Base-by-base conservation (phyloP, 2,113 vertebrate genomes). In the Zingel zingel region DNA sequence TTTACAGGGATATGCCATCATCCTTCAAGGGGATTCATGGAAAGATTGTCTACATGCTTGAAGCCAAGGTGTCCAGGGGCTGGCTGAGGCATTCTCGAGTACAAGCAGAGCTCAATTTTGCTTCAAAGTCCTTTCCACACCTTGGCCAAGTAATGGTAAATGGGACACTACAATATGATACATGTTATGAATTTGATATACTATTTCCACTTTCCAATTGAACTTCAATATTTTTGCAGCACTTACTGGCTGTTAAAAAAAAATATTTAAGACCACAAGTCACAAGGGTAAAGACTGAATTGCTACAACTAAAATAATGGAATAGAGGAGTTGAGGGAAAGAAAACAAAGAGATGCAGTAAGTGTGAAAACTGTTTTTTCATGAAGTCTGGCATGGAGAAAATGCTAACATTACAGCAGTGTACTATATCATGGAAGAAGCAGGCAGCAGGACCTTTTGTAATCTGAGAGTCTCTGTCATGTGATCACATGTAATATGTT, bases 1-100 rank as follows among this genome's bases (percentile, higher is more conserved):
- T 8, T 68, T 56, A 30, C 75, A 95, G 94, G 39, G 66, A 89
- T 19, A 76, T 94, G 67, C 94, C 95, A 4, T 62, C 93, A 43
- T 91, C 95, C 61, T 94, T 94, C 69, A 79, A 76, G 11, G 92
- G 83, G 4, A 0, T 0, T 15, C 5, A 90, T 85, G 94, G 94
- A 43, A 84, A 30, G 0, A 84, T 95, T 33, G 54, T 66, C 9
- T 95, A 95, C 74, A 72, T 18, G 6, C 53, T 95, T 23, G 79
- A 87, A 53, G 94, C 91, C 21, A 93, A 85, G 53, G 15, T 95
- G n/a, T 81, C 74, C 33, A 89, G 93, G 39, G 85, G 84, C 14
- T 93, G 92, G 93, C 83, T 64, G 5, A 0, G 57, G 30, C 14
- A 84, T 11, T 8, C 68, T 2, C 15, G 1, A 21, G 51, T 7